Conservation (phyloP, 1,140 invertebrate species). For the Neocloeon triangulifer region DNA sequence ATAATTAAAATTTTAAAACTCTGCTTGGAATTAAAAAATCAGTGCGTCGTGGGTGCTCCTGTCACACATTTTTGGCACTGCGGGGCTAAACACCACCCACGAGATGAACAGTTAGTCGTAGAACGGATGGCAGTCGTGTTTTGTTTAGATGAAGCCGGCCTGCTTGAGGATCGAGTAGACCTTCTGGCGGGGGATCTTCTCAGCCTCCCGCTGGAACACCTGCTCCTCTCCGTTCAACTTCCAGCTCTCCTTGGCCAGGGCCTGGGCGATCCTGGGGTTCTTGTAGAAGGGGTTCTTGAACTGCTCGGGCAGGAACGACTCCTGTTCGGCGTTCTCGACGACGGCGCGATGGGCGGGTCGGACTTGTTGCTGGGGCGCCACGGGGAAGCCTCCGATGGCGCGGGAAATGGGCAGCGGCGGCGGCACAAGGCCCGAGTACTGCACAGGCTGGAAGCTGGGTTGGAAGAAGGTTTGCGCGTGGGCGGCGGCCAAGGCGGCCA, state of each 20-base stretch:
- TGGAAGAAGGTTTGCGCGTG: conserved; percentile 10
- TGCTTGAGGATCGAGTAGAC: conserved; percentile 48
- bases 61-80: too few species aligned
- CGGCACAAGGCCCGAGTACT: neutral
- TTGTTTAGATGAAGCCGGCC: conserved; percentile 26
- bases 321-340: conserved; percentile 27
- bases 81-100: too few species aligned
- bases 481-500: conserved; percentile 16
- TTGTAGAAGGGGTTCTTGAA: conserved; percentile 50
- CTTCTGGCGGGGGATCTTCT: conserved; percentile 48
- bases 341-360: conserved; percentile 24
- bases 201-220: conserved; percentile 47
- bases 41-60: too few species aligned
- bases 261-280: conserved; percentile 41
- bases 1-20: too few species aligned
- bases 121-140: too few species aligned
- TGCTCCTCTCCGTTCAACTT: conserved; percentile 22
- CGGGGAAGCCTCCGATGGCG: neutral
- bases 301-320: conserved; percentile 30
- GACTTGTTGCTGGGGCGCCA: conserved; percentile 14
- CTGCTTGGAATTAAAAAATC: too few species aligned
- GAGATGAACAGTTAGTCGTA: too few species aligned
- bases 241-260: conserved; percentile 50
- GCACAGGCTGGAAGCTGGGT: neutral
- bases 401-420: neutral